Conservation (phyloP, 2,797 vertebrate species). For the Neopelma chrysocephalum region DNA sequence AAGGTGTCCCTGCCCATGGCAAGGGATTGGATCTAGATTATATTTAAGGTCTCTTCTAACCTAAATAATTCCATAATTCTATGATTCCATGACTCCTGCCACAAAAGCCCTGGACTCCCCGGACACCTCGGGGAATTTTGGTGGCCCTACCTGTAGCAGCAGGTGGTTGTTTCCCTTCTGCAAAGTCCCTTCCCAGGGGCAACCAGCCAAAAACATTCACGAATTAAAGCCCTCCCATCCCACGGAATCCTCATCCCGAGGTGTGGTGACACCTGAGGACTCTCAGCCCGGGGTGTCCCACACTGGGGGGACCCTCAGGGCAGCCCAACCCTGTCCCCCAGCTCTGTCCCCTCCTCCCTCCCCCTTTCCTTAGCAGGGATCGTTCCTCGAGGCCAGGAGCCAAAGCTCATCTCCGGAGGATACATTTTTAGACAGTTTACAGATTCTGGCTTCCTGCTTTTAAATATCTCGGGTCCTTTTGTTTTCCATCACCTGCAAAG, state of each 20-base stretch:
- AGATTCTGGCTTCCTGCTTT: conserved; percentile 49
- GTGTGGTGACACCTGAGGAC: rapidly evolving
- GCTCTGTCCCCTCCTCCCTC: rapidly evolving
- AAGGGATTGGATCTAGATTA: too few species aligned
- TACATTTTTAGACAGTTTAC: conserved; percentile 46
- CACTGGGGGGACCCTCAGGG: not conserved
- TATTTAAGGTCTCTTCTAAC: not conserved
- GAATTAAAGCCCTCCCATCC: not conserved
- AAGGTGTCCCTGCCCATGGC: not conserved
- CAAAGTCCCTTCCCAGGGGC: not conserved
- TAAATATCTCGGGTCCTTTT: conserved; percentile 1
- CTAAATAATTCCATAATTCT: not conserved
- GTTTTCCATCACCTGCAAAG: conserved; percentile 33
- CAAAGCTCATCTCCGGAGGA: conserved; percentile 38
- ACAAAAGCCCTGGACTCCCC: not conserved
- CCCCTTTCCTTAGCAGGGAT: not conserved
- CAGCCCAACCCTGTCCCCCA: not conserved
- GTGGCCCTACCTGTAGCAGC: not conserved
- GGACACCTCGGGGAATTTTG: rapidly evolving
- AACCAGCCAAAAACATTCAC: rapidly evolving
- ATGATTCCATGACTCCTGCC: not conserved
- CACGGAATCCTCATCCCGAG: not conserved
- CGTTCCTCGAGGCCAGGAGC: not conserved
- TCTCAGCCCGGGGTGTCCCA: rapidly evolving
- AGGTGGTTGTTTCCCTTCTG: not conserved